These are phyloP conservation scores for Pseudorectes ferrugineus DNA, from an alignment of 2,113 vertebrate species.

Conservation along the genomic window DNA sequence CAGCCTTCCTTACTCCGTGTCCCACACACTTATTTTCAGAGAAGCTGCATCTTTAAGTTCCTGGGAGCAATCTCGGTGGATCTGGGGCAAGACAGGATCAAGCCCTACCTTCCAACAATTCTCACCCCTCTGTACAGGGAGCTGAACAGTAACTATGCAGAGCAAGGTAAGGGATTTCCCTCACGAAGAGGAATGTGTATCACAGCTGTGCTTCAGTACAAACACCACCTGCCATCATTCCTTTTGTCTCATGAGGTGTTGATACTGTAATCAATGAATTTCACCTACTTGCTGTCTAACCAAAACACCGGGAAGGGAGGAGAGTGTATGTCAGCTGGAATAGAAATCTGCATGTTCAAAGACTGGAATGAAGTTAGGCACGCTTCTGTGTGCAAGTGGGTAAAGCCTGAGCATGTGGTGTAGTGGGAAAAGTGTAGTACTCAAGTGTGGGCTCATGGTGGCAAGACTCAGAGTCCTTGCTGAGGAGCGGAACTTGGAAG, in stretches of 20 bases:
- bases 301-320: not conserved
- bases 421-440: not conserved
- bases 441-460: not conserved
- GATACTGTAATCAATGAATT: not conserved
- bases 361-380: not conserved
- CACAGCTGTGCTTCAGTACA: not conserved
- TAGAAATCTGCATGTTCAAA: not conserved
- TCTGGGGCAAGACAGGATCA: conserved; percentile 84
- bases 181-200: not conserved
- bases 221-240: not conserved
- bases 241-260: not conserved
- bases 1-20: not conserved
- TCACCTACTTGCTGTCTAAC: not conserved
- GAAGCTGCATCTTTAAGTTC: conserved; percentile 95
- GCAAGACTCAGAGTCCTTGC: not conserved
- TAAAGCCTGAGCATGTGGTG: not conserved
- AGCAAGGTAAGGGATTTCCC: conserved; percentile 81
- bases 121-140: conserved; percentile 89
- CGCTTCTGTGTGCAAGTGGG: not conserved
- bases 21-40: conserved; percentile 68
- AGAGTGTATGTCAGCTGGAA: not conserved
- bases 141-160: conserved; percentile 93
- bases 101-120: conserved; percentile 84
- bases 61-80: conserved; percentile 90
- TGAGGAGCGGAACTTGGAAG: not conserved